Evolutionary conservation across 30 jellyfish, hydroid and myxozoan genomes (phyloP), one percentile per base, ranked within the genome.

Genomic region (Sanderia malayensis): DNA sequence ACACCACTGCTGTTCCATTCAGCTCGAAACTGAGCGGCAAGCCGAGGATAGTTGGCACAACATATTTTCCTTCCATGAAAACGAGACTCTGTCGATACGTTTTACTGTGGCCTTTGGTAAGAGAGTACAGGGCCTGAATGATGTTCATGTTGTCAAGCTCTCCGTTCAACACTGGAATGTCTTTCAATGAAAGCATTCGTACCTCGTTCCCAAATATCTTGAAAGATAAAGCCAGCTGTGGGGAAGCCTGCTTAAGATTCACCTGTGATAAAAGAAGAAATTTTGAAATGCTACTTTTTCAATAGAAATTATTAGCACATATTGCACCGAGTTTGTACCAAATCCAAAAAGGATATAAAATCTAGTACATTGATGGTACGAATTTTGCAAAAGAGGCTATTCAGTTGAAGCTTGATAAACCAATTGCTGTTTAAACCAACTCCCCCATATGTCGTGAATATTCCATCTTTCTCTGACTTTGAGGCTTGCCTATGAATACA

Each of bases 21-120:
- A 84, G 45, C 23, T 74, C 94, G 27, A 92, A 78, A 19, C 81
- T 86, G 9, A 92, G 80, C 0, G 98, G 96, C 58, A 92, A 41
- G 9, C 98, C 98, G 57, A 80, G 63, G 9, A 84, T 71, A 0
- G 98, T 84, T 4, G 98, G 98, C 37, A 92, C 89, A 59, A 76
- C 49, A 55, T 77, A 90, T 28, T 73, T 63, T 17, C 85, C 94
- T 80, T 92, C 98, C 46, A 92, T 58, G 44, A 84, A 72, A 3
- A 92, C 30, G 55, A 80, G 59, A 60, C 80, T 92, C 61, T 81
- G 67, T 52, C 84, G 88, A 11, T 84, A 59, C 31, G 96, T 58
- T 20, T 30, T 52, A 25, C 83, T 69, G 26, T 58, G 72, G 23
- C 98, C 98, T 72, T 92, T 84, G 6, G 96, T 83, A 18, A 92